A percentile compares a stretch with the other conserved stretches of the same genome.
phyloP scores from a whole-genome alignment of 2,113 vertebrate genomes.

The Nestor notabilis region DNA sequence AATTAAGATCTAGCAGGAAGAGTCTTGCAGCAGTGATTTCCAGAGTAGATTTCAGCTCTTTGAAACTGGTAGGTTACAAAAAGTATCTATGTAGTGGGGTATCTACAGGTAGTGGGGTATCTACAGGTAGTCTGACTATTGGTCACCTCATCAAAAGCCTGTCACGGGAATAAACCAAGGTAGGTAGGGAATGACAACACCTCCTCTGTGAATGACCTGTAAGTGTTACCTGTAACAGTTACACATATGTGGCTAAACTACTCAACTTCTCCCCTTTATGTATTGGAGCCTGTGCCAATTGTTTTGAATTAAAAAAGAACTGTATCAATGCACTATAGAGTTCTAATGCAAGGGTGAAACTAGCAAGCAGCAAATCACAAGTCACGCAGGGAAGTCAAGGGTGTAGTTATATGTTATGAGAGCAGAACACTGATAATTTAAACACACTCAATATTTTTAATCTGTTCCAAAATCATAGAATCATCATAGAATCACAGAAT shows the following conservation, averaged over 20 bases:
- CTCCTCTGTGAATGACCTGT: neutral
- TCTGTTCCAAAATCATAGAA: neutral
- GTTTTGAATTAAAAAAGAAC: neutral
- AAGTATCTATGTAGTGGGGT: neutral
- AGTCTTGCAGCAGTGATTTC: neutral
- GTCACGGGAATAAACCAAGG: neutral
- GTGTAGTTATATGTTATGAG: neutral
- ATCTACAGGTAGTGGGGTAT: neutral
- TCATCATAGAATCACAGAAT: neutral
- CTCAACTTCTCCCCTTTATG: neutral
- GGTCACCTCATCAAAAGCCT: neutral
- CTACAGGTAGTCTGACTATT: neutral
- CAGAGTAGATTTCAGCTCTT: neutral
- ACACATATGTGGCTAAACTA: neutral
- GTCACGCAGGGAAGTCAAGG: neutral
- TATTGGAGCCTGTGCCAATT: neutral
- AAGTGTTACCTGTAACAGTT: neutral
- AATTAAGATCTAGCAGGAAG: neutral
- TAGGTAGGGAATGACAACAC: neutral
- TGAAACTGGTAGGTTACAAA: neutral
- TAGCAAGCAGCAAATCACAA: neutral
- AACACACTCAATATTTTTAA: neutral
- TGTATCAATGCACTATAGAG: neutral
- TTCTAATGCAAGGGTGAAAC: neutral
- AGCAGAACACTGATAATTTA: neutral